A percentile compares a stretch with the other conserved stretches of the same genome.
Evolutionary conservation across 2,888 invertebrate genomes (phyloP).

Genomic region (Athrips mouffetella): DNA sequence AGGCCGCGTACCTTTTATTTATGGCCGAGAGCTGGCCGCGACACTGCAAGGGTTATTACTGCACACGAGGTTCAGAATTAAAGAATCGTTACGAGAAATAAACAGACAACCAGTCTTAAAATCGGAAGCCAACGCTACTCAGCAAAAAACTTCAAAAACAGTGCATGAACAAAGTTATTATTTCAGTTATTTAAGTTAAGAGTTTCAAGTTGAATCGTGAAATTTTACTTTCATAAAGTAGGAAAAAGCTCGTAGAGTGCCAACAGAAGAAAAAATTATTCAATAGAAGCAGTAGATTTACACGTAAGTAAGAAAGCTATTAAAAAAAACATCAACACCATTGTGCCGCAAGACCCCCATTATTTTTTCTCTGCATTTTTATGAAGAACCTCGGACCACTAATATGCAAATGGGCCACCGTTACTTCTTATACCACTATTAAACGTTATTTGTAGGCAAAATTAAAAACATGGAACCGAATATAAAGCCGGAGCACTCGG

Average conservation of each 20-base stretch:
- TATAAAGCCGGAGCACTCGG: conserved; percentile 42
- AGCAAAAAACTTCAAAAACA: too few species aligned
- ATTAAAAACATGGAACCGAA: conserved; percentile 67
- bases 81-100: too few species aligned
- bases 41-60: conserved; percentile 23
- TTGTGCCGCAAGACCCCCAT: conserved; percentile 30
- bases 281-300: conserved; percentile 14
- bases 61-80: neutral
- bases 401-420: conserved; percentile 60
- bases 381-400: conserved; percentile 47
- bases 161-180: too few species aligned
- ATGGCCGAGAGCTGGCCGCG: conserved; percentile 41
- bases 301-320: conserved; percentile 20
- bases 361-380: conserved; percentile 44
- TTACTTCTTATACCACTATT: conserved; percentile 61
- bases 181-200: too few species aligned
- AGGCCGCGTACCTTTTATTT: conserved; percentile 48
- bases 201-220: too few species aligned
- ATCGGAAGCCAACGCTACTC: too few species aligned
- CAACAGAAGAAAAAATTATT: conserved; percentile 5
- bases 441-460: conserved; percentile 69
- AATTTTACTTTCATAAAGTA: neutral
- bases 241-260: neutral
- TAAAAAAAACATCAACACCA: conserved; percentile 32
- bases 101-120: too few species aligned